Conservation (phyloP, 1,140 invertebrate genomes). For the Paralvinella palmiformis region DNA sequence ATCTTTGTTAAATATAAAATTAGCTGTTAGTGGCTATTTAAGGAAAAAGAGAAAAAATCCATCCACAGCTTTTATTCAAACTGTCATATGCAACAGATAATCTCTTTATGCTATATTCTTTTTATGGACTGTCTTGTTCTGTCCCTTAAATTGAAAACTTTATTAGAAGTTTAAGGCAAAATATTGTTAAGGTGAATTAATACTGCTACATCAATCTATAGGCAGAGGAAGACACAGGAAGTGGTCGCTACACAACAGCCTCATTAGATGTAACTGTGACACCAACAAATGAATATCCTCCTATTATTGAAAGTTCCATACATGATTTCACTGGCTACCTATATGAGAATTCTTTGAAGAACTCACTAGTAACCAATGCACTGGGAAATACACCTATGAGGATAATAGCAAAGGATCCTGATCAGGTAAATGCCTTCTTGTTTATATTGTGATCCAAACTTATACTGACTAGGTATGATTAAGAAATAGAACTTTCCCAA, state of each 20-base stretch:
- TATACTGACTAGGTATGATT: no score
- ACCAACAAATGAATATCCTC: slow-evolving; percentile 5
- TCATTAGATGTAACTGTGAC: background rate
- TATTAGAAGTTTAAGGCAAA: no score
- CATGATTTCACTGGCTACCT: slow-evolving; percentile 25
- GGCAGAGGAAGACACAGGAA: background rate
- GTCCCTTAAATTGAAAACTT: no score
- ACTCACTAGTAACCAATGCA: slow-evolving; percentile 21
- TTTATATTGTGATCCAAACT: slow-evolving; percentile 1
- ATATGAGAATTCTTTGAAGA: slow-evolving; percentile 25
- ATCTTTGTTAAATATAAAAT: no score
- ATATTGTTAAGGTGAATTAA: background rate
- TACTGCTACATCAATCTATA: background rate
- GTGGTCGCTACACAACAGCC: slow-evolving; percentile 17
- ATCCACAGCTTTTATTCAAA: no score
- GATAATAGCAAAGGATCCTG: slow-evolving; percentile 24
- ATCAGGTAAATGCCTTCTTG: slow-evolving; percentile 23
- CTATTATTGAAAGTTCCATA: slow-evolving; percentile 7
- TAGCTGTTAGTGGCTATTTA: no score
- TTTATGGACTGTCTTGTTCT: no score
- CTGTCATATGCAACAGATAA: no score
- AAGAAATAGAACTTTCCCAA: no score
- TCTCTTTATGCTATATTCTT: no score
- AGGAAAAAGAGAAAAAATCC: no score
- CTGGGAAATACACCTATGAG: slow-evolving; percentile 13